These are phyloP conservation scores for Edolisoma coerulescens DNA, from an alignment of 2,113 vertebrate species.

Conservation along the genomic window DNA sequence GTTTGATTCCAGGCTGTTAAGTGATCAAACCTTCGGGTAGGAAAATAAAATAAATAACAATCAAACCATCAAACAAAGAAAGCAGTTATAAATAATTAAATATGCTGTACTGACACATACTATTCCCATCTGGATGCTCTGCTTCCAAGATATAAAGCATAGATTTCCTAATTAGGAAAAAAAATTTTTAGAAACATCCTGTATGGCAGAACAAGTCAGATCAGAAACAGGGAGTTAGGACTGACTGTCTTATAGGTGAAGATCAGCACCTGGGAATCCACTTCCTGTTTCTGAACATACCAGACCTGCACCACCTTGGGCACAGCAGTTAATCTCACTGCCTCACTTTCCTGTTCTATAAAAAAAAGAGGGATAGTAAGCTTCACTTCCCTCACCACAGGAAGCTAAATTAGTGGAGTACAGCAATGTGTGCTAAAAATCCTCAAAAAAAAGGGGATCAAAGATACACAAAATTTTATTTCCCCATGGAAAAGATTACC, in stretches of 20 bases:
- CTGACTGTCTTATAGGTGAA: neutral
- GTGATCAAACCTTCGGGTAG: neutral
- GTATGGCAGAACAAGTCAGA: neutral
- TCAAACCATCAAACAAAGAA: slow-evolving; percentile 1
- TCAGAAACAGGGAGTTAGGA: neutral
- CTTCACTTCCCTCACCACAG: neutral
- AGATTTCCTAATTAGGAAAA: neutral
- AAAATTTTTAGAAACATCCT: neutral
- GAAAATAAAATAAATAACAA: slow-evolving; percentile 12
- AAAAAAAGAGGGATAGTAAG: neutral
- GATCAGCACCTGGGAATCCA: neutral
- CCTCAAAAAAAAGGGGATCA: neutral
- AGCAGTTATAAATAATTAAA: slow-evolving; percentile 43
- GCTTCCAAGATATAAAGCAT: neutral
- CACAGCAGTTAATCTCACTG: neutral
- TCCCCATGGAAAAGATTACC: neutral
- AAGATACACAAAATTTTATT: neutral
- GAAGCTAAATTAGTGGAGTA: neutral
- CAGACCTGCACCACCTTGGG: neutral
- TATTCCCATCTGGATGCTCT: neutral
- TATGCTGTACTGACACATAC: neutral
- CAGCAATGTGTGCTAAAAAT: neutral
- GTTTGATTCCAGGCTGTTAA: slow-evolving; percentile 14
- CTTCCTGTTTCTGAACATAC: neutral
- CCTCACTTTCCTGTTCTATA: neutral